Conservation (phyloP, 2,113 vertebrate species). For the Callospermophilus lateralis region DNA sequence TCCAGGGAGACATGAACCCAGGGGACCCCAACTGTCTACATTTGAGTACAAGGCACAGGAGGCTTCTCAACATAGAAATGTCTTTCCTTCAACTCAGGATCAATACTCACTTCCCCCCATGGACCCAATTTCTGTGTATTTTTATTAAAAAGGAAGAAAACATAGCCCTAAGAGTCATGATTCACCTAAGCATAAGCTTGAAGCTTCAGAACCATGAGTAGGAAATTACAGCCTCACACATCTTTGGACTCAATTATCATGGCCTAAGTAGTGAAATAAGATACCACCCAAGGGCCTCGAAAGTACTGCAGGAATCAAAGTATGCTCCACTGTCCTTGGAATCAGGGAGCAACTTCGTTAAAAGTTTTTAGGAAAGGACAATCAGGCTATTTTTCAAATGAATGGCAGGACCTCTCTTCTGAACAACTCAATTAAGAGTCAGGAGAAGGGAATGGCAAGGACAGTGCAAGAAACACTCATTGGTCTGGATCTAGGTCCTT, state of each 20-base stretch:
- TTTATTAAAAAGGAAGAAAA: constrained; percentile 64
- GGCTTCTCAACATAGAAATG: constrained; percentile 37
- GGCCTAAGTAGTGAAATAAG: neutral
- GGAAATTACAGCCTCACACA: neutral
- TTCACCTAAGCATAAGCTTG: neutral
- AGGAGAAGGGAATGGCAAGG: neutral
- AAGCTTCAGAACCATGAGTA: neutral
- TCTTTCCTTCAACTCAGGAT: constrained; percentile 54
- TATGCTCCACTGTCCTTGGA: neutral
- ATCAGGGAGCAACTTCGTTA: neutral
- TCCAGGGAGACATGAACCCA: constrained; percentile 41
- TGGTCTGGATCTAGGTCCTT: neutral
- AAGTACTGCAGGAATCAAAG: neutral
- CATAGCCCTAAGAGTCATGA: neutral
- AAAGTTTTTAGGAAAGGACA: constrained; percentile 30
- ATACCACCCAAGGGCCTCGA: neutral
- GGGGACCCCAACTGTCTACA: constrained; percentile 19
- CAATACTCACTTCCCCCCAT: constrained; percentile 39
- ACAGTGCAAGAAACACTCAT: neutral
- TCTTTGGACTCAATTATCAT: neutral
- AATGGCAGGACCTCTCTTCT: constrained; percentile 24
- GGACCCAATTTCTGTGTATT: constrained; percentile 60
- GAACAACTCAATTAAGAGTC: constrained; percentile 46
- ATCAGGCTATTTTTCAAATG: constrained; percentile 43
- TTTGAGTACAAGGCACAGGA: constrained; percentile 55